Base-by-base conservation (phyloP, 2,797 vertebrate species). In the Cheirogaleus major region DNA sequence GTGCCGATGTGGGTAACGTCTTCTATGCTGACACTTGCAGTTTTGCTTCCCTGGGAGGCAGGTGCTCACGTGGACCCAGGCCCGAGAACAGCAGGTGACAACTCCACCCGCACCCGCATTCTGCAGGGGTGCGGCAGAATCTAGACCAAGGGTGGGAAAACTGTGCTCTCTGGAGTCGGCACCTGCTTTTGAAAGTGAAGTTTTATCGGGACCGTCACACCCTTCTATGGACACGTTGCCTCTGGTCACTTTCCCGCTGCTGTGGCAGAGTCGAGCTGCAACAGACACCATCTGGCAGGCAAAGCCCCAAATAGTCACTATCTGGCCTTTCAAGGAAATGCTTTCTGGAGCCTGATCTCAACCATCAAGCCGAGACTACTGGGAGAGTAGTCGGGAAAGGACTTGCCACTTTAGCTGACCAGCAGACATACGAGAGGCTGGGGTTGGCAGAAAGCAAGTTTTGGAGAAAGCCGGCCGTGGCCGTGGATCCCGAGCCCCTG, bases 401-500 rank as follows among this genome's bases (percentile, higher is more conserved):
- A 2, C 1, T 0, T 4, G 7, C 30, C 9, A 4, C 59, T 2
- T 9, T 1, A 18, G 67, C 4, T n/a, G 35, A 2, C 12, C 8
- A 0, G 48, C 14, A 38, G 59, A 48, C 4, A 9, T 2, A 1
- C 4, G 0, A 20, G 22, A 30, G 25, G 4, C 27, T 23, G 2
- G 18, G 45, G 18, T 15, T 15, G 65, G n/a, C 35, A 59, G 48
- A 0, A 4, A 35, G 61, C 20, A 4, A 20, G 6, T 9, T 35
- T 12, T 38, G 1, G 6, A 35, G 41, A 15, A 14, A 22, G 38
- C 79, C 41, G 30, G 25, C n/a, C 4, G 18, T 0, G 4, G 10
- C 5, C 45, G 5, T 1, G 11, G 2, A 25, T 27, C 81, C 13
- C 11, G 5, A 20, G 30, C 32, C 59, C 2, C 59, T 3, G 5